phyloP scores from a whole-genome alignment of 2,113 vertebrate genomes.

The Pelecanoides urinatrix region DNA sequence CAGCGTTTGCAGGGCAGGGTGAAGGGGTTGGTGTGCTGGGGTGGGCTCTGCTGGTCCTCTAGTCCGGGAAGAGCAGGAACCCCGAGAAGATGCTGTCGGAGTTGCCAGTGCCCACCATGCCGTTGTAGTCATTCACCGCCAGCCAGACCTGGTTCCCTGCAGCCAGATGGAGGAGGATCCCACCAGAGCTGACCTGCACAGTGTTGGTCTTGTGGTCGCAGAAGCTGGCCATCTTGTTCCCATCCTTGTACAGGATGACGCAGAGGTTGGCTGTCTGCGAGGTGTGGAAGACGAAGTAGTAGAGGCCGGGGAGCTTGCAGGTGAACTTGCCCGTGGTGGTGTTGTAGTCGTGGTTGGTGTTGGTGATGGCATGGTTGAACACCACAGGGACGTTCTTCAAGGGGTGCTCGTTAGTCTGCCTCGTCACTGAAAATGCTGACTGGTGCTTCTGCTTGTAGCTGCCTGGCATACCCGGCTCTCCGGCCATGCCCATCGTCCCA shows the following conservation, averaged over 20 bases:
- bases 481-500: not conserved
- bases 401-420: constrained; percentile 54
- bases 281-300: constrained; percentile 81
- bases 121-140: constrained; percentile 71
- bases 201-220: constrained; percentile 76
- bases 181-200: constrained; percentile 79
- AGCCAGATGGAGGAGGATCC: constrained; percentile 57
- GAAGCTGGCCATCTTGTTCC: constrained; percentile 63
- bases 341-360: constrained; percentile 70
- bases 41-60: not conserved
- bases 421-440: constrained; percentile 77
- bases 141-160: constrained; percentile 75
- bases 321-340: constrained; percentile 74
- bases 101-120: constrained; percentile 70
- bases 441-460: constrained; percentile 62
- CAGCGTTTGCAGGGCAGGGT: not conserved
- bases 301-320: constrained; percentile 75
- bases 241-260: constrained; percentile 15
- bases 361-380: constrained; percentile 73
- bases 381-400: not conserved
- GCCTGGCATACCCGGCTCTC: constrained; percentile 53
- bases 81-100: constrained; percentile 82
- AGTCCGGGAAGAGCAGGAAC: constrained; percentile 82
- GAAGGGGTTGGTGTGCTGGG: rapidly evolving
- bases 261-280: constrained; percentile 77